phyloP scores from a whole-genome alignment of 2,888 invertebrate genomes.

The Tetragonisca angustula region DNA sequence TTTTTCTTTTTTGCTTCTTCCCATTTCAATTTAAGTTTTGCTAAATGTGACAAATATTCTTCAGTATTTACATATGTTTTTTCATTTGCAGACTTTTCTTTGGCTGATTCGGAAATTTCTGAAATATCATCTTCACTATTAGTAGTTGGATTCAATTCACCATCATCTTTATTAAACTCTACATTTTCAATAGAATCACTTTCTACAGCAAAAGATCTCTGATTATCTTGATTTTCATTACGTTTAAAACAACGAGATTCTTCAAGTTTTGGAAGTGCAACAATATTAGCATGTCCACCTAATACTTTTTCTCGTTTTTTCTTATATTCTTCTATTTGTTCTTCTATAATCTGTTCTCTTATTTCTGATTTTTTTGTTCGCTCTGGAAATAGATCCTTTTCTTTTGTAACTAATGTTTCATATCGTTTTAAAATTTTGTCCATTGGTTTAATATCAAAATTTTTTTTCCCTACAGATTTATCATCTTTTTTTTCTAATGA shows the following conservation, averaged over 20 bases:
- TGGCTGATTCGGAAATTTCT: conserved; percentile 29
- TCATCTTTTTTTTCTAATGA: conserved; percentile 68
- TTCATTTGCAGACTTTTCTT: conserved; percentile 45
- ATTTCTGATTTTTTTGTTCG: conserved; percentile 72
- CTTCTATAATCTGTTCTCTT: conserved; percentile 80
- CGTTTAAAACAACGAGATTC: conserved; percentile 64
- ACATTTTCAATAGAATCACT: conserved; percentile 18
- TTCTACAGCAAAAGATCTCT: conserved; percentile 23
- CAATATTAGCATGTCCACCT: conserved; percentile 66
- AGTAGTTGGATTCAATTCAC: conserved; percentile 26
- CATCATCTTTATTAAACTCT: conserved; percentile 38
- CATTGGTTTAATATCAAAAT: conserved; percentile 71
- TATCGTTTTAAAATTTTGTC: conserved; percentile 74
- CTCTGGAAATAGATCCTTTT: conserved; percentile 73
- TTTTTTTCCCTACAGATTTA: conserved; percentile 50
- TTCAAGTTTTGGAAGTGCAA: conserved; percentile 59
- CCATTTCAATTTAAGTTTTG: conserved; percentile 75
- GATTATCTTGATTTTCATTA: conserved; percentile 45
- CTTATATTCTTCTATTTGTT: conserved; percentile 82
- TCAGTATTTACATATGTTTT: conserved; percentile 61
- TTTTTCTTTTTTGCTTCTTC: conserved; percentile 77
- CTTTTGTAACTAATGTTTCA: conserved; percentile 69
- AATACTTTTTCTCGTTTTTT: conserved; percentile 80
- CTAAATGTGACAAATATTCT: conserved; percentile 70
- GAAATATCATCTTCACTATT: conserved; percentile 46